Conservation (phyloP, 2,888 invertebrate genomes). For the Acronicta leporina region DNA sequence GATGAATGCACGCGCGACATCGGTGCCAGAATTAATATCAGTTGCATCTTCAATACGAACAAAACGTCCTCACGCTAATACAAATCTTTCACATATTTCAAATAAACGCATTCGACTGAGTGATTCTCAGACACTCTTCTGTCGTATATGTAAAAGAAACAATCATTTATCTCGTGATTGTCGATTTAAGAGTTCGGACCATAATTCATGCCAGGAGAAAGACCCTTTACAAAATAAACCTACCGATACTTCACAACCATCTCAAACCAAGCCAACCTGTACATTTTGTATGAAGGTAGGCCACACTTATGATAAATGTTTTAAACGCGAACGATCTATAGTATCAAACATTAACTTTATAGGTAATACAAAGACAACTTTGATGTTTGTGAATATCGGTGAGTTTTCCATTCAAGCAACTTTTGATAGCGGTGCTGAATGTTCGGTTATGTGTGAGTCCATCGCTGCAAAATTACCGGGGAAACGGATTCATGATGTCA, state of each 20-base stretch:
- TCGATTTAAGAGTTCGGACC: too few relatives aligned
- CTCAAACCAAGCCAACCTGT: background rate
- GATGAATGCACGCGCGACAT: slow-evolving; percentile 47
- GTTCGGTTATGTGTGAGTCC: slow-evolving; percentile 55
- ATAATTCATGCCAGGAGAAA: too few relatives aligned
- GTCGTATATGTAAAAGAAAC: slow-evolving; percentile 40
- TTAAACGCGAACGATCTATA: too few relatives aligned
- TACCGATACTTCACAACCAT: too few relatives aligned
- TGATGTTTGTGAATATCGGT: too few relatives aligned
- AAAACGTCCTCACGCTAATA: slow-evolving; percentile 31
- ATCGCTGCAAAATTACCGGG: slow-evolving; percentile 53
- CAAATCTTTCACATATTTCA: background rate
- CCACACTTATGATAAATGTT: slow-evolving; percentile 19
- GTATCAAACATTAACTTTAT: too few relatives aligned
- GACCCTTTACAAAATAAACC: too few relatives aligned
- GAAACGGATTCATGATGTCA: slow-evolving; percentile 24
- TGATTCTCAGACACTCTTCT: slow-evolving; percentile 4
- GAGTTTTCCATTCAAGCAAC: too few relatives aligned
- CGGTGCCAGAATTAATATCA: slow-evolving; percentile 56
- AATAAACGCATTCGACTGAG: too few relatives aligned
- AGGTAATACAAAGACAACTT: too few relatives aligned
- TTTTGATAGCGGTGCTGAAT: slow-evolving; percentile 61
- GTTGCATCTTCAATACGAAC: slow-evolving; percentile 50
- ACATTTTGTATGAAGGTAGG: slow-evolving; percentile 10
- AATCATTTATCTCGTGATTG: too few relatives aligned